Percentiles rank a stretch among this genome's conserved stretches.
Evolutionary conservation across 2,888 invertebrate genomes (phyloP).

Genomic region (Isotomurus palustris): DNA sequence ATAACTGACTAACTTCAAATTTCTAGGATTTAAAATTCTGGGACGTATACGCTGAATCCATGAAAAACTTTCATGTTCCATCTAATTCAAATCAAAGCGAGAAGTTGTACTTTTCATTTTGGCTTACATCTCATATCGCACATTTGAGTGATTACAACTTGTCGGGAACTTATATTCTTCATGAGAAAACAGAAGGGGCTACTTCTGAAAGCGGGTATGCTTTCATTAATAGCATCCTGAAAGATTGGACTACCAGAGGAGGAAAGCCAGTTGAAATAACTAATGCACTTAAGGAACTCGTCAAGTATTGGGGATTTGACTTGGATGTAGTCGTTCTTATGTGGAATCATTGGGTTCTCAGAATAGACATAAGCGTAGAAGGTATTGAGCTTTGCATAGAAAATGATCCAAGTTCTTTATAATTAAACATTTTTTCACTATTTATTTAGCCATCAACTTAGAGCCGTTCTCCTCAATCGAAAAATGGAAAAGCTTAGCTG

Average conservation of each 20-base stretch:
- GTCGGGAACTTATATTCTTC: conserved; percentile 16
- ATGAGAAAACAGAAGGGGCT: background rate
- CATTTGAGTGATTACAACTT: conserved; percentile 25
- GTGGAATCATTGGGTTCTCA: conserved; percentile 34
- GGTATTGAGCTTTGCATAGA: conserved; percentile 15
- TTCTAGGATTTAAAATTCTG: too few relatives aligned
- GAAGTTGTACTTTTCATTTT: conserved; percentile 29
- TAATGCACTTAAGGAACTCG: conserved; percentile 15
- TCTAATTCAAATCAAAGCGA: conserved; percentile 2
- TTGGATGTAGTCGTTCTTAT: conserved; percentile 18
- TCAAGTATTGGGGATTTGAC: conserved; percentile 40
- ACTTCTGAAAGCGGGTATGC: conserved; percentile 19
- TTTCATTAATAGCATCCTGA: conserved; percentile 24
- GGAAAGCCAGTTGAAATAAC: conserved; percentile 28
- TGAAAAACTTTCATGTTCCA: background rate
- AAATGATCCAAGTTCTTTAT: background rate
- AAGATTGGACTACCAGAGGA: conserved; percentile 24
- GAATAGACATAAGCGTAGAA: conserved; percentile 32
- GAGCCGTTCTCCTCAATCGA: conserved; percentile 27
- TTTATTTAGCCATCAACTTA: conserved; percentile 12
- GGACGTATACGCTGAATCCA: conserved; percentile 4
- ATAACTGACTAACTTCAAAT: too few relatives aligned
- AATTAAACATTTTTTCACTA: conserved; percentile 1
- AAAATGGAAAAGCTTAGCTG: conserved; percentile 33
- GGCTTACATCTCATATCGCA: conserved; percentile 34